Percentiles rank a stretch among this genome's conserved stretches.
These are phyloP conservation scores for Dermatophagoides farinae DNA, from an alignment of 1,140 invertebrate genomes.

Conservation along the genomic window DNA sequence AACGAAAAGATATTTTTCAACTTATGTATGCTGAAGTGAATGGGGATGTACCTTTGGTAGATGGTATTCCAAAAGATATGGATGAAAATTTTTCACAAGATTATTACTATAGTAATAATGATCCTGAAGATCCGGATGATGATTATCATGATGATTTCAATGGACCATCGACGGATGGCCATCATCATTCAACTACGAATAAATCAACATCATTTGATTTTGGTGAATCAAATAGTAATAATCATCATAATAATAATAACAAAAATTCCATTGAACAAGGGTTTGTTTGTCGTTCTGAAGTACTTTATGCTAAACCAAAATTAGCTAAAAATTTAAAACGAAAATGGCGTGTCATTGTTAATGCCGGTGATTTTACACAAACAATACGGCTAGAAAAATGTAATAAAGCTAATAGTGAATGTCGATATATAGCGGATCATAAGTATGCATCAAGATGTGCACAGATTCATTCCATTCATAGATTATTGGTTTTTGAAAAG, in stretches of 20 bases:
- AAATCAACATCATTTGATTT: not conserved
- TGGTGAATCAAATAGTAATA: conserved; percentile 27
- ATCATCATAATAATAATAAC: conserved; percentile 17
- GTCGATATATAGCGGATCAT: conserved; percentile 10
- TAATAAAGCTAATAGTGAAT: conserved; percentile 32
- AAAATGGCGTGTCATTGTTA: conserved; percentile 68
- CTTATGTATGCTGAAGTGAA: conserved; percentile 45
- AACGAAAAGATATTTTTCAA: conserved; percentile 43
- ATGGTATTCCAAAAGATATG: conserved; percentile 34
- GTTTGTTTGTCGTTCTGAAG: conserved; percentile 55
- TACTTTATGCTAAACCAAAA: conserved; percentile 60
- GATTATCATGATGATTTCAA: not conserved
- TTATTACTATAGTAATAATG: conserved; percentile 32
- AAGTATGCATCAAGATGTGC: conserved; percentile 31
- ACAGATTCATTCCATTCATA: conserved; percentile 65
- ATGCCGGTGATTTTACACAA: conserved; percentile 57
- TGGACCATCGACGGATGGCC: not conserved
- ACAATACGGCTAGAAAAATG: conserved; percentile 62
- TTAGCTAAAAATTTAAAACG: conserved; percentile 49
- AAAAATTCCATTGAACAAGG: conserved; percentile 22
- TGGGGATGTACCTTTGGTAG: conserved; percentile 26
- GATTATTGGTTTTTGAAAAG: conserved; percentile 61
- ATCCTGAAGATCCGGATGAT: conserved; percentile 24
- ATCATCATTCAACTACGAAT: not conserved
- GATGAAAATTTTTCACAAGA: conserved; percentile 36